Evolutionary conservation across 2,888 invertebrate genomes (phyloP).

Genomic region (Caenorhabditis sp.): DNA sequence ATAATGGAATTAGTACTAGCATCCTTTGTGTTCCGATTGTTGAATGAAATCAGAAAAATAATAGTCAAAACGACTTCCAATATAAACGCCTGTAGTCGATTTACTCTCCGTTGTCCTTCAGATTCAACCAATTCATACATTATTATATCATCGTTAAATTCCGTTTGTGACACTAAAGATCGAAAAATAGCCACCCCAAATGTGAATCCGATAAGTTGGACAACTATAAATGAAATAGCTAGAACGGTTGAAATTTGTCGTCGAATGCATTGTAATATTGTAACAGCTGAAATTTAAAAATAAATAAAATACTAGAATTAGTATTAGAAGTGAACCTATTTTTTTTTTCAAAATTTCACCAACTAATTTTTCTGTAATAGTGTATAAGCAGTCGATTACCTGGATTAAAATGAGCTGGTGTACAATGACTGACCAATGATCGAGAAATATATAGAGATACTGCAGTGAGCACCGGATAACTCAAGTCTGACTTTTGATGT

Average conservation of each 20-base stretch:
- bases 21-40: conserved; percentile 6
- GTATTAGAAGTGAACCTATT: no score
- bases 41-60: conserved; percentile 13
- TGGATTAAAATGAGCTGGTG: conserved; percentile 34
- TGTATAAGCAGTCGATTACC: no score
- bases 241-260: conserved; percentile 16
- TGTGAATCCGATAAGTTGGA: conserved; percentile 30
- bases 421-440: conserved; percentile 9
- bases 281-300: conserved; percentile 16
- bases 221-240: conserved; percentile 14
- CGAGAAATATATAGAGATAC: conserved; percentile 26
- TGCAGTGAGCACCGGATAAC: conserved; percentile 20
- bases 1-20: background rate
- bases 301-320: no score
- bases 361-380: no score
- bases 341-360: no score
- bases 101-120: conserved; percentile 17
- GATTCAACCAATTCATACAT: conserved; percentile 29
- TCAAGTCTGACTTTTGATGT: background rate
- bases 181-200: conserved; percentile 30
- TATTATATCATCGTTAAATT: conserved; percentile 34
- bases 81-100: conserved; percentile 34
- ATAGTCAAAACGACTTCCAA: conserved; percentile 17
- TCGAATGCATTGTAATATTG: conserved; percentile 15
- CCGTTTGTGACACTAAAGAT: conserved; percentile 20